phyloP scores from a whole-genome alignment of 2,888 invertebrate genomes.

The Callyntrura sp. region DNA sequence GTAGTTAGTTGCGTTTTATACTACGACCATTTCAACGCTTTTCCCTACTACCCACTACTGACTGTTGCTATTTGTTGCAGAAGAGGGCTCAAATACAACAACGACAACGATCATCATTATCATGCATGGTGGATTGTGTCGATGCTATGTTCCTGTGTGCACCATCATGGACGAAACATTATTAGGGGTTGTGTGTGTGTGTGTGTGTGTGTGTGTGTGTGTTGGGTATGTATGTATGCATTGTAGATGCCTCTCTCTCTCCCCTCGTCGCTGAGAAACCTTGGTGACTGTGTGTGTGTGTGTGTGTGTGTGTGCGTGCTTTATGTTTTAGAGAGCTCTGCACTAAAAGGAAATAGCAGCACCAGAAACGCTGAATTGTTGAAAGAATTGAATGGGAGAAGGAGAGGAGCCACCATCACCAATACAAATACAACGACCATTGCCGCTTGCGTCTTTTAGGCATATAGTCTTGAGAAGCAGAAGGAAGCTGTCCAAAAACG shows the following conservation, averaged over 20 bases:
- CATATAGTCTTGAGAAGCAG: conserved; percentile 35
- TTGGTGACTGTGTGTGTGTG: background rate
- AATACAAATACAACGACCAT: too few relatives aligned
- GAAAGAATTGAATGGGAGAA: conserved; percentile 38
- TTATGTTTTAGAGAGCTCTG: conserved; percentile 35
- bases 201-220: background rate
- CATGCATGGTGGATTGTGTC: background rate
- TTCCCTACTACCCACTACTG: conserved; percentile 64
- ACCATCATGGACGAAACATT: background rate
- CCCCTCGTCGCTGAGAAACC: background rate
- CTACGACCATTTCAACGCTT: conserved; percentile 16
- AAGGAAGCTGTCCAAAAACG: conserved; percentile 72
- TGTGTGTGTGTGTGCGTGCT: conserved; percentile 14
- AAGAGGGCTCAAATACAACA: too few relatives aligned
- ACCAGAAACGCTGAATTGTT: conserved; percentile 31
- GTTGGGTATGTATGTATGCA: background rate
- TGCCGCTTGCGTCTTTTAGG: too few relatives aligned
- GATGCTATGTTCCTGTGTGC: background rate
- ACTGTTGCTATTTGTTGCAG: conserved; percentile 75
- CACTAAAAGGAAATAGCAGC: conserved; percentile 42
- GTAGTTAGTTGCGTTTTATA: conserved; percentile 38
- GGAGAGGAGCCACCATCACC: conserved; percentile 6
- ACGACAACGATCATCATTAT: background rate
- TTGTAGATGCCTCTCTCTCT: background rate
- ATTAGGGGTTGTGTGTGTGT: background rate